phyloP scores from a whole-genome alignment of 2,113 vertebrate species.

The Phyllostomus discolor region DNA sequence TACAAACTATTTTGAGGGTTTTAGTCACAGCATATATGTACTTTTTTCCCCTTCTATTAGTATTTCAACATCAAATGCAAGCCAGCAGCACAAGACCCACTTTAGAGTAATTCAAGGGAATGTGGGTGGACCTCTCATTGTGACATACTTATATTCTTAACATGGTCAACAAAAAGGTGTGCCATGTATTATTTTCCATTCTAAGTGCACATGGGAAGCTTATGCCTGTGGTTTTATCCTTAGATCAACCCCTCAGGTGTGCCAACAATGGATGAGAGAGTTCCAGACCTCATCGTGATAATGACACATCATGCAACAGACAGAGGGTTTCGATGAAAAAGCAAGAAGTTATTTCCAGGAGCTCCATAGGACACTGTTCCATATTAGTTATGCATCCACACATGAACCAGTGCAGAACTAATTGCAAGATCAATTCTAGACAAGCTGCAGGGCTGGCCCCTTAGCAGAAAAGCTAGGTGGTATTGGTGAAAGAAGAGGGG shows the following conservation, averaged over 20 bases:
- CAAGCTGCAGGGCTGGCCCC: background rate
- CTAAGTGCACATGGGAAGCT: background rate
- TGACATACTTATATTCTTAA: background rate
- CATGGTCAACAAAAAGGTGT: background rate
- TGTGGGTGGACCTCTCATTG: background rate
- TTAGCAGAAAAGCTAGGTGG: background rate
- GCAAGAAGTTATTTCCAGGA: background rate
- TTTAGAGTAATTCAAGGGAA: constrained; percentile 44
- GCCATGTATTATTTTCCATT: background rate
- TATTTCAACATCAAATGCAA: constrained; percentile 25
- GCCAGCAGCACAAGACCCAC: constrained; percentile 18
- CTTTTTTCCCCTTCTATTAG: background rate
- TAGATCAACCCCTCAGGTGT: background rate
- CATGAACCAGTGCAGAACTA: background rate
- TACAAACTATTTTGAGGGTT: constrained; percentile 65
- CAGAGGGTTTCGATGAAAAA: background rate
- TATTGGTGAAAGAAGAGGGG: background rate
- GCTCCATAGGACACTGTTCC: background rate
- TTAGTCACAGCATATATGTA: constrained; percentile 65
- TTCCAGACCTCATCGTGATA: background rate
- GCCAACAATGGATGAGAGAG: background rate
- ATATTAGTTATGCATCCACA: background rate
- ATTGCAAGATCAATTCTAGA: background rate
- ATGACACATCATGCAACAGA: background rate
- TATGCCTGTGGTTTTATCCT: background rate